Evolutionary conservation across 2,113 vertebrate species (phyloP), one percentile per base, ranked within the genome.

Genomic region (Nannospalax galili): DNA sequence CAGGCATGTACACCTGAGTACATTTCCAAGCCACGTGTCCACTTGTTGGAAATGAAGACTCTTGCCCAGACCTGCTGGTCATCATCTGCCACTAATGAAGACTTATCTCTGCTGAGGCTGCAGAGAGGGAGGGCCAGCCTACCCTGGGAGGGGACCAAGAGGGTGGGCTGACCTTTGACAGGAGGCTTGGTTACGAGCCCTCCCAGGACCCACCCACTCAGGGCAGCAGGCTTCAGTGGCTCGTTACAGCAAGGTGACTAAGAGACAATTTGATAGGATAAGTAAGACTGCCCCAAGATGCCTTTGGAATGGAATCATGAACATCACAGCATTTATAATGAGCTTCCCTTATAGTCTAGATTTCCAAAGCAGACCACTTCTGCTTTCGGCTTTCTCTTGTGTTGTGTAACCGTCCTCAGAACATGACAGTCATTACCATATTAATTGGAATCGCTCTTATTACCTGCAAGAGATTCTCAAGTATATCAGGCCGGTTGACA

Each of bases 321-420:
- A 42, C 4, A 56, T 69, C 74, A 26, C 16, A 16, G 58, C 37
- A 6, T 56, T 90, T 81, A 67, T 78, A 35, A 45, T 78, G 56
- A 84, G 58, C 91, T 82, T 72, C 16, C 60, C 78, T 52, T 26
- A 16, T 42, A 28, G 30, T 87, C 70, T 90, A 64, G 32, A n/a
- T 95, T 84, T 93, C 56, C 64, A 90, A 45, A 92, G 52, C 5
- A 35, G 80, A 14, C 60, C 64, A 35, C 26, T 82, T 64, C 82
- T 85, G n/a, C 28, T 90, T 69, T 84, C 37, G 30, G 3, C 90
- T 62, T 79, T 78, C 15, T 81, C 16, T 11, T 40, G 26, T 52
- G 42, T n/a, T n/a, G 20, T n/a, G 32, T 19, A n/a, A 32, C 11
- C 30, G 26, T 14, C 40, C 40, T 67, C 45, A 20, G 40, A 48